Conservation (phyloP, 2,888 invertebrate genomes). For the Drosophila koepferae region DNA sequence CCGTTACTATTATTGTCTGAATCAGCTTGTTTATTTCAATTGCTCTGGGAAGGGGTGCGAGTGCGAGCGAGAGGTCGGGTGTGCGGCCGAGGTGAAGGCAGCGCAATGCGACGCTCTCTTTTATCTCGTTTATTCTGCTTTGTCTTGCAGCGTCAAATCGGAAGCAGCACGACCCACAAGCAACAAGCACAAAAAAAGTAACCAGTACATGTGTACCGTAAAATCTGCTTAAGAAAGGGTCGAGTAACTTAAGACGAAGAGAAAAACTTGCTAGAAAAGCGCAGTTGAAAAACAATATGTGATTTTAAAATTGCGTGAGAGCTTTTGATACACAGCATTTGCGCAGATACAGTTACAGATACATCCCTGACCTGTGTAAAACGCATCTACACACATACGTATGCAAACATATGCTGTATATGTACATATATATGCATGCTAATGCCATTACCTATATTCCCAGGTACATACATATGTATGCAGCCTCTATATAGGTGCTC, state of each 20-base stretch:
- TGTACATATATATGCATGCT: constrained; percentile 28
- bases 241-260: too few relatives aligned
- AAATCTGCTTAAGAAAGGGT: neutral
- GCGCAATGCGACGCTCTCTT: constrained; percentile 12
- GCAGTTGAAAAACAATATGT: constrained; percentile 2
- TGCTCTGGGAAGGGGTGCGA: constrained; percentile 1
- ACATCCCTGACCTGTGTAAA: constrained; percentile 71
- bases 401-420: constrained; percentile 17
- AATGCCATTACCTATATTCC: constrained; percentile 47
- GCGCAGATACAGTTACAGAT: constrained; percentile 43
- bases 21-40: constrained; percentile 69
- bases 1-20: constrained; percentile 31
- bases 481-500: constrained; percentile 16
- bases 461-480: constrained; percentile 11
- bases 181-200: constrained; percentile 11
- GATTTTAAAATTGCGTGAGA: constrained; percentile 6
- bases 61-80: constrained; percentile 12
- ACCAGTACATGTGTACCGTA: neutral
- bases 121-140: constrained; percentile 11
- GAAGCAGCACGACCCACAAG: constrained; percentile 22
- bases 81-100: constrained; percentile 28
- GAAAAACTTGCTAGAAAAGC: neutral
- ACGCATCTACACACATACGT: constrained; percentile 26
- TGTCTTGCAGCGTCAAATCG: constrained; percentile 15
- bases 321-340: constrained; percentile 29